These are phyloP conservation scores for Scaptomyza reducta DNA, from an alignment of 2,888 invertebrate species.

Conservation along the genomic window DNA sequence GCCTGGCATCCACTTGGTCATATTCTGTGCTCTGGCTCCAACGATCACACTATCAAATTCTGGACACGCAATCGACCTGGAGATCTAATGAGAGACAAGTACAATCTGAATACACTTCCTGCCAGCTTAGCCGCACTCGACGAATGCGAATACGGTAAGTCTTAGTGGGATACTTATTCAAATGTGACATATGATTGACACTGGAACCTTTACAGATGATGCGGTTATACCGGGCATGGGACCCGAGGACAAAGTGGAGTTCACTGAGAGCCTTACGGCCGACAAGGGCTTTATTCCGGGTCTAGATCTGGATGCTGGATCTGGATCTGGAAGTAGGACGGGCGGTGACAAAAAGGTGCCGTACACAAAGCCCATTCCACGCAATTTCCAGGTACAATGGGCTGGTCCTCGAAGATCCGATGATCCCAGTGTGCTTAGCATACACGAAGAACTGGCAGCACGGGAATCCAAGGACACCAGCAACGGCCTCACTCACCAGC, in stretches of 20 bases:
- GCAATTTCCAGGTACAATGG: conserved; percentile 99
- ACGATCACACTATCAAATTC: conserved; percentile 99
- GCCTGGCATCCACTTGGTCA: conserved; percentile 99
- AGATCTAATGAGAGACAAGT: conserved; percentile 98
- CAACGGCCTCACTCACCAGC: conserved; percentile 86
- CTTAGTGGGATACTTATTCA: background rate
- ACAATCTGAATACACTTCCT: conserved; percentile 96
- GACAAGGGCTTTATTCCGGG: conserved; percentile 90
- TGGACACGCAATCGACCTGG: conserved; percentile 99
- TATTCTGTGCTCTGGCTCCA: conserved; percentile 99
- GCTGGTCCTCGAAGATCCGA: conserved; percentile 89
- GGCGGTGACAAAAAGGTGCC: conserved; percentile 93
- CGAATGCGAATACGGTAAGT: conserved; percentile 88
- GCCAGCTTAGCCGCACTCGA: conserved; percentile 90
- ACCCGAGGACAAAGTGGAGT: conserved; percentile 96
- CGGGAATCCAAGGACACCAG: conserved; percentile 86
- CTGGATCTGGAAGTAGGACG: conserved; percentile 84
- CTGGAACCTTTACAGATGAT: conserved; percentile 85
- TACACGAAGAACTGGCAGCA: conserved; percentile 76
- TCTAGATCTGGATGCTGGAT: conserved; percentile 90
- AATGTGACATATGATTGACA: background rate
- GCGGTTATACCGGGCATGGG: conserved; percentile 98
- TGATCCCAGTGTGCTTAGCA: conserved; percentile 82
- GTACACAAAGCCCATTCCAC: conserved; percentile 97
- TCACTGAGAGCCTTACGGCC: conserved; percentile 87